Evolutionary conservation across 2,888 invertebrate genomes (phyloP).

Genomic region (Acleris literana): DNA sequence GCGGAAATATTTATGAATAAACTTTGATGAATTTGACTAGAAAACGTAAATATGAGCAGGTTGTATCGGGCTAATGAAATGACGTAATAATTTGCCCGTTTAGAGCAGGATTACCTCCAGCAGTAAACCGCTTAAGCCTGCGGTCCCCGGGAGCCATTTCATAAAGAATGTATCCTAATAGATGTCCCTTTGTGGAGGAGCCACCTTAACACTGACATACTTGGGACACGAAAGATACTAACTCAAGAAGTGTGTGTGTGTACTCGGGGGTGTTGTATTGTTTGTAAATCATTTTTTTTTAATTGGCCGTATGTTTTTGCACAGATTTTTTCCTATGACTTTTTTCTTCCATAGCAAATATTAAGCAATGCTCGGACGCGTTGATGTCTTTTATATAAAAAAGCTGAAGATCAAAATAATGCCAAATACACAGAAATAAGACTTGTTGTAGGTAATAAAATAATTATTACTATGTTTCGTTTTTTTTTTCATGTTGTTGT

Average conservation of each 20-base stretch:
- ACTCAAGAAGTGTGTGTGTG: no score
- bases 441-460: no score
- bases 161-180: conserved; percentile 35
- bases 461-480: no score
- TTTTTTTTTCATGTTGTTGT: no score
- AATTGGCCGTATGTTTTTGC: no score
- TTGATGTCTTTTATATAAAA: no score
- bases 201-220: conserved; percentile 32
- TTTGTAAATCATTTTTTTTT: not conserved
- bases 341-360: no score
- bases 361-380: no score
- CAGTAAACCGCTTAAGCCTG: conserved; percentile 28
- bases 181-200: conserved; percentile 27
- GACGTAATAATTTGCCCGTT: conserved; percentile 22
- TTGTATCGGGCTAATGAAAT: conserved; percentile 13
- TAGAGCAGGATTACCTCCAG: conserved; percentile 13
- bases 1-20: not conserved
- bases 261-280: not conserved
- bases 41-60: not conserved
- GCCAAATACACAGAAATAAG: no score
- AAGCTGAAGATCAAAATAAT: no score
- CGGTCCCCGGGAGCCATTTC: conserved; percentile 23
- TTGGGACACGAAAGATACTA: conserved; percentile 21
- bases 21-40: not conserved
- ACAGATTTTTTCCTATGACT: no score